Evolutionary conservation across 2,113 vertebrate genomes (phyloP).

Genomic region (Nannobrachium achirus): DNA sequence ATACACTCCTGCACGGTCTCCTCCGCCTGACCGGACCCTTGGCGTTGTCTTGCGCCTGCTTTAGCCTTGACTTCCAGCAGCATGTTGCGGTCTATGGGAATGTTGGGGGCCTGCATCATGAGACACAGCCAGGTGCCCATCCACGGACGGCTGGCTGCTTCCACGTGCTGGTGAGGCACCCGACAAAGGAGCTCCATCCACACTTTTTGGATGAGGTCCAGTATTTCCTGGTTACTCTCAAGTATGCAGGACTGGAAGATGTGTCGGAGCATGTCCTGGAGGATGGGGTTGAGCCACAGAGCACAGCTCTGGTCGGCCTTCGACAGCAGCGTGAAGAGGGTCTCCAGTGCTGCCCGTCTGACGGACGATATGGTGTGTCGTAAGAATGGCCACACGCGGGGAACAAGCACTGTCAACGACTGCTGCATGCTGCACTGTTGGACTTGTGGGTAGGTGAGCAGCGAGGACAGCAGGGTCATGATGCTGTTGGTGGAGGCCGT

Average conservation of each 20-base stretch:
- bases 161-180: conserved; percentile 93
- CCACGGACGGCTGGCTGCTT: conserved; percentile 97
- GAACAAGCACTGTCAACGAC: conserved; percentile 93
- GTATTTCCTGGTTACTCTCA: conserved; percentile 97
- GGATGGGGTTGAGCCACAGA: conserved; percentile 94
- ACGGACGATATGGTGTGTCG: conserved; percentile 98
- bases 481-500: conserved; percentile 99
- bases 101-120: conserved; percentile 98
- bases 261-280: conserved; percentile 96
- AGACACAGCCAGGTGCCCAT: conserved; percentile 99
- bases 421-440: conserved; percentile 95
- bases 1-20: conserved; percentile 96
- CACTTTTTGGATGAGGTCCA: conserved; percentile 97
- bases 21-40: conserved; percentile 87
- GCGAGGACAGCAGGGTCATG: conserved; percentile 95
- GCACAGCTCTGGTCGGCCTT: conserved; percentile 96
- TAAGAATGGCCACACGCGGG: conserved; percentile 97
- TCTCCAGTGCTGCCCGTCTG: conserved; percentile 93
- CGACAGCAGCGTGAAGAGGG: conserved; percentile 91
- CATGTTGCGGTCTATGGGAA: conserved; percentile 98
- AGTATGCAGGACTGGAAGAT: conserved; percentile 98
- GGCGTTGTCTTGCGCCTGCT: conserved; percentile 85
- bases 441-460: conserved; percentile 94
- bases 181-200: conserved; percentile 93
- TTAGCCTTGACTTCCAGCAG: conserved; percentile 96